Percentiles rank a stretch among this genome's conserved stretches.
Evolutionary conservation across 2,113 vertebrate species (phyloP).

Genomic region (Melanerpes aurifrons): DNA sequence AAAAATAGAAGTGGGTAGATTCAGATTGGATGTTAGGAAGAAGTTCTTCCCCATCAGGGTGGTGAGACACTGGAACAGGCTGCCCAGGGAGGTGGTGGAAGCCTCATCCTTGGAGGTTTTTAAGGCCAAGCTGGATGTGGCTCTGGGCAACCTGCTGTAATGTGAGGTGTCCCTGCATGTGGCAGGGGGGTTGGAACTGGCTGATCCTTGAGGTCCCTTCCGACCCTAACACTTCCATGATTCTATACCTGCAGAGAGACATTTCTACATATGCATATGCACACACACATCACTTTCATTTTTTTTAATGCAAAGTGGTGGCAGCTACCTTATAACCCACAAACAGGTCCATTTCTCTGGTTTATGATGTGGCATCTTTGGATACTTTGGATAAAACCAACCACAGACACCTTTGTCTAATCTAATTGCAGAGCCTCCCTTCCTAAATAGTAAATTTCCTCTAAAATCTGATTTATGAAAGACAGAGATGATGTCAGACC

Average conservation of each 20-base stretch:
- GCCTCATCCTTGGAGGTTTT: too few species aligned
- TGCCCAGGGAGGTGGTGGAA: too few species aligned
- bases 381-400: not conserved
- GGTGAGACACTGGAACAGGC: too few species aligned
- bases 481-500: not conserved
- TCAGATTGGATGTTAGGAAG: too few species aligned
- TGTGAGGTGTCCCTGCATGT: too few species aligned
- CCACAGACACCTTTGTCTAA: not conserved
- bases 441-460: not conserved
- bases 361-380: not conserved
- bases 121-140: too few species aligned
- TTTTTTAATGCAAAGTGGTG: not conserved
- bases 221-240: too few species aligned
- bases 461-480: not conserved
- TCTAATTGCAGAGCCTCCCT: not conserved
- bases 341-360: not conserved
- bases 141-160: too few species aligned
- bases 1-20: too few species aligned
- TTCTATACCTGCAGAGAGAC: not conserved
- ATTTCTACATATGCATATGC: not conserved
- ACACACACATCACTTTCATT: not conserved
- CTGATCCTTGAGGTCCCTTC: too few species aligned
- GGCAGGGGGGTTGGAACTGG: too few species aligned
- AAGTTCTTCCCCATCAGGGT: too few species aligned
- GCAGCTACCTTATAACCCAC: not conserved